These are phyloP conservation scores for Gymnogyps californianus DNA, from an alignment of 2,113 vertebrate genomes.

Conservation along the genomic window DNA sequence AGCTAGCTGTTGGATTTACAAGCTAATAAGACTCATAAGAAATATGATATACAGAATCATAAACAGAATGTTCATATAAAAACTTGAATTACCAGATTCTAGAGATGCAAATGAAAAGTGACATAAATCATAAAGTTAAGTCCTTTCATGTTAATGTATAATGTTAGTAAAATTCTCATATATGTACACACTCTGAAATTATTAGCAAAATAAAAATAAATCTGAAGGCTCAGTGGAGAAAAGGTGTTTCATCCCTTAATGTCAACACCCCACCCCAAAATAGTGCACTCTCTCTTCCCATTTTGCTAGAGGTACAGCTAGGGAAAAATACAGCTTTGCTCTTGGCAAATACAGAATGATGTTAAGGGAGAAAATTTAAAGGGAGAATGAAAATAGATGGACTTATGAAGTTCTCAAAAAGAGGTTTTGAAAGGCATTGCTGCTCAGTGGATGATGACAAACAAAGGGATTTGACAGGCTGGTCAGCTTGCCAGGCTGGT, in stretches of 20 bases:
- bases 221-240: background rate
- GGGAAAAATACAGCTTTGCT: background rate
- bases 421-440: background rate
- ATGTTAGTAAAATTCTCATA: background rate
- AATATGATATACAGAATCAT: background rate
- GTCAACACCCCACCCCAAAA: background rate
- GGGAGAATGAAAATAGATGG: background rate
- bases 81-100: background rate
- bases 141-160: background rate
- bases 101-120: background rate
- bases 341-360: background rate
- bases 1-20: background rate
- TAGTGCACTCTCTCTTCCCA: background rate
- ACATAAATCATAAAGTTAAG: background rate
- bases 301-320: background rate
- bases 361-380: background rate
- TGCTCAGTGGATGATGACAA: background rate
- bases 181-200: background rate
- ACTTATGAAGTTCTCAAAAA: background rate
- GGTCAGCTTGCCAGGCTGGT: background rate
- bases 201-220: background rate
- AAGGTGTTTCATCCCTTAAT: background rate
- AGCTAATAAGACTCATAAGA: background rate
- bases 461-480: background rate
- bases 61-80: background rate